A percentile compares a stretch with the other conserved stretches of the same genome.
Conservation (phyloP, 2,113 vertebrate species). For the Agapornis roseicollis region DNA sequence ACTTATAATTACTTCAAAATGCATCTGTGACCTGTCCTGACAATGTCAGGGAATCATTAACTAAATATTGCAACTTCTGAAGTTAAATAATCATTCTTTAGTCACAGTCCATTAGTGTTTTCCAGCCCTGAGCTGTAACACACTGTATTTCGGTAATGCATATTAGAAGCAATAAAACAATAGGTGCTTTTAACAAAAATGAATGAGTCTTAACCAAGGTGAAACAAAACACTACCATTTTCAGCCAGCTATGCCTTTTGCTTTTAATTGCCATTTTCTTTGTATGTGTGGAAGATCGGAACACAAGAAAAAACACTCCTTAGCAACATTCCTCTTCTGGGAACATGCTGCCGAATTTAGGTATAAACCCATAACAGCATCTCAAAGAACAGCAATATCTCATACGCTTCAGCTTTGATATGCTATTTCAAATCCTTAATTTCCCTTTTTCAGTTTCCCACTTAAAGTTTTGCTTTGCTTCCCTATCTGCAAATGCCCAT, state of each 20-base stretch:
- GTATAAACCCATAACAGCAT: background rate
- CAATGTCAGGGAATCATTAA: background rate
- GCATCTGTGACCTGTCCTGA: background rate
- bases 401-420: background rate
- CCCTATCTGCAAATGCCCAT: background rate
- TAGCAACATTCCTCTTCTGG: constrained; percentile 31
- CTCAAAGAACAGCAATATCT: background rate
- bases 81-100: background rate
- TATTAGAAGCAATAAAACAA: background rate
- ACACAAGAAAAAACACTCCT: background rate
- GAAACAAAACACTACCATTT: background rate
- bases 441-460: constrained; percentile 46
- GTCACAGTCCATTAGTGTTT: background rate
- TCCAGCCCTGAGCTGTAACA: background rate
- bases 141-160: background rate
- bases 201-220: background rate
- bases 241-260: background rate
- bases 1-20: background rate
- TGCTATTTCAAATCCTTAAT: constrained; percentile 25
- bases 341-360: background rate
- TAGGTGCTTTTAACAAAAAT: background rate
- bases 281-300: background rate
- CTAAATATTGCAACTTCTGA: background rate
- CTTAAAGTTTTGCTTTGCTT: constrained; percentile 31
- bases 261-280: constrained; percentile 4